Percentiles rank a stretch among this genome's conserved stretches.
These are phyloP conservation scores for Melanostoma mellinum DNA, from an alignment of 2,888 invertebrate species.

Conservation along the genomic window DNA sequence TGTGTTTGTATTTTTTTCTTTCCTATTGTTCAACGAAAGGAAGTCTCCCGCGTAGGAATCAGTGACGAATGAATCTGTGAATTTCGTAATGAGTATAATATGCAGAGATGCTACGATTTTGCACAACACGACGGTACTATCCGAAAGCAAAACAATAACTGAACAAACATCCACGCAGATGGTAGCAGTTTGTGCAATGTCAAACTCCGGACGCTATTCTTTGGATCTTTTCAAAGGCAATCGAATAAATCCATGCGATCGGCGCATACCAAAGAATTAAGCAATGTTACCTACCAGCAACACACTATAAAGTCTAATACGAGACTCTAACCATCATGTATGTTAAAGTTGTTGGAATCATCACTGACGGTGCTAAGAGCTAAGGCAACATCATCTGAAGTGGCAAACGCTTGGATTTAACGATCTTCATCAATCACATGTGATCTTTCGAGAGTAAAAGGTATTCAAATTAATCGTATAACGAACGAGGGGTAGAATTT, in stretches of 20 bases:
- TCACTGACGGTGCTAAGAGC: slow-evolving; percentile 11
- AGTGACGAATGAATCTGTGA: slow-evolving; percentile 9
- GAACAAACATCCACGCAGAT: slow-evolving; percentile 58
- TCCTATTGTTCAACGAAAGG: slow-evolving; percentile 6
- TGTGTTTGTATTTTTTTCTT: background rate
- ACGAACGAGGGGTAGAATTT: slow-evolving; percentile 13
- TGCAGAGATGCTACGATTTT: slow-evolving; percentile 26
- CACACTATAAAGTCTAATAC: slow-evolving; percentile 54
- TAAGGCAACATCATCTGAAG: slow-evolving; percentile 27
- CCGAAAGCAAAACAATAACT: slow-evolving; percentile 68
- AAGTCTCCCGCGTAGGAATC: background rate
- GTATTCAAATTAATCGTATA: slow-evolving; percentile 20
- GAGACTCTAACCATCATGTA: slow-evolving; percentile 42
- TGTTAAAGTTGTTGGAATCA: slow-evolving; percentile 36
- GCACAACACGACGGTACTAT: slow-evolving; percentile 41
- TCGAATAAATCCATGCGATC: slow-evolving; percentile 61
- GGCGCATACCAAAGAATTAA: slow-evolving; percentile 57
- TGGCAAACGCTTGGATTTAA: slow-evolving; percentile 45
- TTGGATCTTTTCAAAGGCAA: slow-evolving; percentile 37
- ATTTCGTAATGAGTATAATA: slow-evolving; percentile 8
- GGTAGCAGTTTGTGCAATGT: slow-evolving; percentile 68
- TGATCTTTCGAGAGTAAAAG: slow-evolving; percentile 13
- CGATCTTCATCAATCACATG: slow-evolving; percentile 25
- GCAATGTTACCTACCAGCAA: slow-evolving; percentile 58
- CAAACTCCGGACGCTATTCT: slow-evolving; percentile 52